Evolutionary conservation across 1,140 invertebrate species (phyloP).

Genomic region (Pachypsylla venusta): DNA sequence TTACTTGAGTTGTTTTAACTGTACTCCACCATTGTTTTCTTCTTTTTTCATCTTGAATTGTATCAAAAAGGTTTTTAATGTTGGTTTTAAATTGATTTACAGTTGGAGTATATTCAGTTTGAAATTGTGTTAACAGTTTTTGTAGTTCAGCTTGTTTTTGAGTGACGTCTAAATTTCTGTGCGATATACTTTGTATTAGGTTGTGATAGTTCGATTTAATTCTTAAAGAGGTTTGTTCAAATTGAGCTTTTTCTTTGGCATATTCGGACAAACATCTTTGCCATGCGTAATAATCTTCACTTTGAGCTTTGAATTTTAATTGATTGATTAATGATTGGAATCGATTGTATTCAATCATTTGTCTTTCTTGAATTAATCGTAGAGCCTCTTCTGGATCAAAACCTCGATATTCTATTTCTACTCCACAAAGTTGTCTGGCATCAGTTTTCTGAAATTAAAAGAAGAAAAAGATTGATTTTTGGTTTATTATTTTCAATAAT

Average conservation of each 20-base stretch:
- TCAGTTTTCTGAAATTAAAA: background rate
- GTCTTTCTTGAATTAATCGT: background rate
- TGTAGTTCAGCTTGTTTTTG: background rate
- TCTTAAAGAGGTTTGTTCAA: background rate
- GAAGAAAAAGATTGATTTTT: too few relatives aligned
- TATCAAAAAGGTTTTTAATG: background rate
- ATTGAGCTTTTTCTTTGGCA: background rate
- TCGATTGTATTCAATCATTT: background rate
- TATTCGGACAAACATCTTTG: constrained; percentile 7
- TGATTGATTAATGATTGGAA: background rate
- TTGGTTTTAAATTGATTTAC: background rate
- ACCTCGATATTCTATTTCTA: background rate
- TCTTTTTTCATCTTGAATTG: background rate
- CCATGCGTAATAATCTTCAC: background rate
- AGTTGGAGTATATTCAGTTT: background rate
- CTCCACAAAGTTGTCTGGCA: background rate
- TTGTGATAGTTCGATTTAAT: background rate
- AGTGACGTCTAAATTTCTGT: background rate
- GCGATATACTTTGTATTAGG: background rate
- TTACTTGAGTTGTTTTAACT: background rate
- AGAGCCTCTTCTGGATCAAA: background rate
- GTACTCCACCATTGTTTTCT: background rate
- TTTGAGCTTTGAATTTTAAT: constrained; percentile 3
- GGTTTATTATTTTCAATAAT: too few relatives aligned
- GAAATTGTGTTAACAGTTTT: background rate